Evolutionary conservation across 2,888 invertebrate species (phyloP), one percentile per base, ranked within the genome.

Genomic region (Meteorus colon): DNA sequence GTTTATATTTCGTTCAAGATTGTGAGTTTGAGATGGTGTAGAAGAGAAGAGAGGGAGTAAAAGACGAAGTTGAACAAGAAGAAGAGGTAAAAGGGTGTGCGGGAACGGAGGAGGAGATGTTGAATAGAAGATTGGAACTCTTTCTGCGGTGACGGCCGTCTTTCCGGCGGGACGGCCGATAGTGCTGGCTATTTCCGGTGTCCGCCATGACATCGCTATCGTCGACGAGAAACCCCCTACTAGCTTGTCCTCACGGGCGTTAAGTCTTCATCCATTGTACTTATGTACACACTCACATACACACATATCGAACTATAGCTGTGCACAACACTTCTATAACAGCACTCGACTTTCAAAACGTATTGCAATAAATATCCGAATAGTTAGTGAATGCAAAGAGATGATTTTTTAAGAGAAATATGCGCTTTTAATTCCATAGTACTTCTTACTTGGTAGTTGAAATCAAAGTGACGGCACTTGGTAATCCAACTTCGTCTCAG

Each of bases 51-150:
- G 66, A 12, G 24, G 12, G 37, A 16, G 48, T 12, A 34, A 29
- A 34, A 31, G 4, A 24, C n/a, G 65, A 60, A 31, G 74, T 34
- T 48, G 45, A 70, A 63, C 59, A 60, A 45, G 45, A 63, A 55
- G 60, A 59, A 51, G 69, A 29, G 67, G 27, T 27, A 34, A 45
- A 60, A 74, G 71, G 51, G 34, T 27, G 59, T n/a, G 71, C 60
- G 65, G 69, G 55, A 48, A 51, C 27, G 45, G 34, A 29, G 59
- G 62, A 27, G 16, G 59, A 70, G 70, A 72, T 74, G 77, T 80
- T 89, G 88, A 89, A 89, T 88, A 86, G 89, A 89, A 89, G 89
- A 89, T 89, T 89, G 89, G 87, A 88, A 89, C 86, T 89, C 87
- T 89, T 89, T 88, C 86, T 87, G 86, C 81, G 86, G 82, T 85